A percentile compares a stretch with the other conserved stretches of the same genome.
Evolutionary conservation across 2,113 vertebrate genomes (phyloP).

Genomic region (Vanacampus margaritifer): DNA sequence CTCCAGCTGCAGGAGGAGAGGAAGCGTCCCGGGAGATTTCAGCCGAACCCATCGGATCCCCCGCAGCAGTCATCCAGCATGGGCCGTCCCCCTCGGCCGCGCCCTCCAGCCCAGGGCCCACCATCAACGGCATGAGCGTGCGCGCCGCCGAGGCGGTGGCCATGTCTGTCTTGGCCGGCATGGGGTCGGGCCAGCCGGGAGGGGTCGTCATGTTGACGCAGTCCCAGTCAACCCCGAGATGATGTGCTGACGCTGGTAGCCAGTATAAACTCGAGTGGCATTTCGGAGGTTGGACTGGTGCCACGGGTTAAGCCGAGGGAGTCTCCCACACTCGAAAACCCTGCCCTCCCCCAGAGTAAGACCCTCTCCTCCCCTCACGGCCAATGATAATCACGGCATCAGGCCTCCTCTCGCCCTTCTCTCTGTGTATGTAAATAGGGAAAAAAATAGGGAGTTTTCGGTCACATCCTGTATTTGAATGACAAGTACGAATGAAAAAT

Average conservation of each 20-base stretch:
- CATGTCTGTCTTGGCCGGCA: conserved; percentile 87
- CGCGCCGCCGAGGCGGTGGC: conserved; percentile 90
- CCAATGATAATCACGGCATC: conserved; percentile 54
- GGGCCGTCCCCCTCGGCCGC: conserved; percentile 69
- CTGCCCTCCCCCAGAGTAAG: conserved; percentile 32
- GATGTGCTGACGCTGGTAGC: conserved; percentile 71
- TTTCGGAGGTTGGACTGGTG: conserved; percentile 44
- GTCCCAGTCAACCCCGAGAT: conserved; percentile 88
- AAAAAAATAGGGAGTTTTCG: conserved; percentile 38
- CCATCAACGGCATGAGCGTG: conserved; percentile 81
- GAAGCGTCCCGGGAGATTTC: conserved; percentile 80
- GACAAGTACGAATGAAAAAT: conserved; percentile 29
- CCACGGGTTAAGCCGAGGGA: conserved; percentile 41
- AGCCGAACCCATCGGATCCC: conserved; percentile 79
- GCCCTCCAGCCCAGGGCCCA: conserved; percentile 65
- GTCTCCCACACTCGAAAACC: conserved; percentile 11
- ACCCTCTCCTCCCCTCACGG: conserved; percentile 30
- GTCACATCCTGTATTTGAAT: conserved; percentile 22
- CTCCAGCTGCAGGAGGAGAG: conserved; percentile 81
- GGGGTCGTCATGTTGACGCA: conserved; percentile 79
- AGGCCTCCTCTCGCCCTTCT: conserved; percentile 36
- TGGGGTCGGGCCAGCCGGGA: conserved; percentile 87
- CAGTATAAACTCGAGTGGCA: conserved; percentile 50
- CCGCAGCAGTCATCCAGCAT: conserved; percentile 84
- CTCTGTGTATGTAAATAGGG: conserved; percentile 55